Percentiles rank a stretch among this genome's conserved stretches.
Evolutionary conservation across 1,140 invertebrate genomes (phyloP).

Genomic region (Zelostemma sp.): DNA sequence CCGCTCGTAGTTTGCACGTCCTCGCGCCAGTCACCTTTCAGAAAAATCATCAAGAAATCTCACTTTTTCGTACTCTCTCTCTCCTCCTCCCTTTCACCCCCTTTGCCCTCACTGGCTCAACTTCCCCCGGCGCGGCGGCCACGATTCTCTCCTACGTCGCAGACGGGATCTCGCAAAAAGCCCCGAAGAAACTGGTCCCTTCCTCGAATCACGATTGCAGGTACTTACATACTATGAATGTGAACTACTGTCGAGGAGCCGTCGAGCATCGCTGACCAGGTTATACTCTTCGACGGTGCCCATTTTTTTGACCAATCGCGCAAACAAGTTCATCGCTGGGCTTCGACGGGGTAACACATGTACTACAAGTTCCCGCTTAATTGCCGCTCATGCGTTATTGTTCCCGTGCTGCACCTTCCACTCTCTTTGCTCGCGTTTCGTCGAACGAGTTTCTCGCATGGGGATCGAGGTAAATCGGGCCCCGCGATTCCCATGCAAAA

Average conservation of each 20-base stretch:
- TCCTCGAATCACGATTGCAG: conserved; percentile 49
- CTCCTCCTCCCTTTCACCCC: conserved; percentile 5
- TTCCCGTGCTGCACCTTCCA: too few species aligned
- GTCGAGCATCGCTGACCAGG: conserved; percentile 46
- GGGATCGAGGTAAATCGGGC: too few species aligned
- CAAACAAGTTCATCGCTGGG: too few species aligned
- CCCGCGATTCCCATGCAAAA: too few species aligned
- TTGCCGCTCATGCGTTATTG: too few species aligned
- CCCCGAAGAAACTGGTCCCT: conserved; percentile 51
- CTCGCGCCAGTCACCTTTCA: conserved; percentile 44
- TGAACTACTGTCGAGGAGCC: conserved; percentile 49
- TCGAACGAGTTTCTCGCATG: too few species aligned
- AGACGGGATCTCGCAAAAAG: conserved; percentile 40
- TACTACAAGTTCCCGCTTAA: too few species aligned
- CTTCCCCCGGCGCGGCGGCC: too few species aligned
- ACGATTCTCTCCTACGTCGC: conserved; percentile 27
- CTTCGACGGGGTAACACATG: too few species aligned
- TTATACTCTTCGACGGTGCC: conserved; percentile 24
- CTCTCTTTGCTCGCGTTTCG: too few species aligned
- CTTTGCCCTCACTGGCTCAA: background rate
- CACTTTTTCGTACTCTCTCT: conserved; percentile 30
- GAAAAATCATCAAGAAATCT: conserved; percentile 51
- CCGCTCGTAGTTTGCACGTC: conserved; percentile 38
- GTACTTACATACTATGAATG: conserved; percentile 50
- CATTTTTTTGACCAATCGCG: too few species aligned